Percentiles rank a stretch among this genome's conserved stretches.
These are phyloP conservation scores for Phrynocephalus forsythii DNA, from an alignment of 2,797 vertebrate genomes.

Conservation along the genomic window DNA sequence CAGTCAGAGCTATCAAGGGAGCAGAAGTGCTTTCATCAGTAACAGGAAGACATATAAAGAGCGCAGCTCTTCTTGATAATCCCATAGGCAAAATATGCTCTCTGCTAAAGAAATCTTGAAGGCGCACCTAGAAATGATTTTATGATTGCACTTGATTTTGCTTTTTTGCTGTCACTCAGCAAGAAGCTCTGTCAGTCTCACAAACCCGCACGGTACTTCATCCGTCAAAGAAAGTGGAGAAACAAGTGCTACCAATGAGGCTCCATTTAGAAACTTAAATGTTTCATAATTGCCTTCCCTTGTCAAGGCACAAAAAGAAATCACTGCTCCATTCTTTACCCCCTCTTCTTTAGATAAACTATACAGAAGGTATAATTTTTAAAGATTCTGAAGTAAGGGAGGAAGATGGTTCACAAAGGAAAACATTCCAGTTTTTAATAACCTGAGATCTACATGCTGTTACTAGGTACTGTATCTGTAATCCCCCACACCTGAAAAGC, in stretches of 20 bases:
- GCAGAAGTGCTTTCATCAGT: neutral
- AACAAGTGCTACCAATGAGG: slow-evolving; percentile 23
- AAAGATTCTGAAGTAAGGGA: neutral
- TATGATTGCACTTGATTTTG: slow-evolving; percentile 14
- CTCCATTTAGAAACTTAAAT: slow-evolving; percentile 16
- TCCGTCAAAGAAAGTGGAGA: slow-evolving; percentile 31
- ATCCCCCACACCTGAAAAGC: neutral
- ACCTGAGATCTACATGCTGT: neutral
- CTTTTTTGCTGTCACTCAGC: slow-evolving; percentile 16
- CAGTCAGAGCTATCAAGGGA: neutral
- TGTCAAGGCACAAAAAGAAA: slow-evolving; percentile 47
- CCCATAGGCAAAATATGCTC: neutral
- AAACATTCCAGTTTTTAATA: neutral
- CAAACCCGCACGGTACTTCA: slow-evolving; percentile 17
- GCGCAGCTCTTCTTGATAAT: neutral
- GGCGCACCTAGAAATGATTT: slow-evolving; percentile 14
- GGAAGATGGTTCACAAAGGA: neutral
- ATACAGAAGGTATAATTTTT: neutral
- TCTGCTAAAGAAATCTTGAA: neutral
- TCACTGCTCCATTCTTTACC: slow-evolving; percentile 25
- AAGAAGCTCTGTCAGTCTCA: slow-evolving; percentile 20
- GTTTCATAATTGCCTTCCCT: slow-evolving; percentile 36
- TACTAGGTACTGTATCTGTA: neutral
- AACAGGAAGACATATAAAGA: neutral
- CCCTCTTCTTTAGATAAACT: slow-evolving; percentile 13